phyloP scores from a whole-genome alignment of 2,888 invertebrate species.

The Mantis religiosa region DNA sequence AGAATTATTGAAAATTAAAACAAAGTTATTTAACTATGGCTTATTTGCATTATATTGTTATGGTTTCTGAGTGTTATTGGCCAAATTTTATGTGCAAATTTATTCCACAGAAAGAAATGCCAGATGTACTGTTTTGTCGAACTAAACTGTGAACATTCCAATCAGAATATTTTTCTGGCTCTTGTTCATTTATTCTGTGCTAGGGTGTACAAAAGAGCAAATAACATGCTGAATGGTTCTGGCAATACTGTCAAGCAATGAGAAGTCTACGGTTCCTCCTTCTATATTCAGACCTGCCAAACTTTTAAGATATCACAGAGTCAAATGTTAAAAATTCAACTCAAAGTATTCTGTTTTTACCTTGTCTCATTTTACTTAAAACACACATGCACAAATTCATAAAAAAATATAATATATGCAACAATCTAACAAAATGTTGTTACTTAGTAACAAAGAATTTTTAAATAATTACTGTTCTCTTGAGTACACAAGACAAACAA shows the following conservation, averaged over 20 bases:
- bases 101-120: too few relatives aligned
- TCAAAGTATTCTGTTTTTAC: not conserved
- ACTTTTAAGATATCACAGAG: not conserved
- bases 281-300: not conserved
- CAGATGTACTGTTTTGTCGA: too few relatives aligned
- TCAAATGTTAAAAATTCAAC: not conserved
- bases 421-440: not conserved
- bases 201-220: too few relatives aligned
- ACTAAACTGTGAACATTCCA: too few relatives aligned
- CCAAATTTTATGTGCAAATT: too few relatives aligned
- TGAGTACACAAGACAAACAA: not conserved
- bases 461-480: not conserved
- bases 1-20: too few relatives aligned
- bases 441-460: not conserved
- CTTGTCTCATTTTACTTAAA: not conserved
- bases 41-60: too few relatives aligned
- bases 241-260: not conserved
- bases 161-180: too few relatives aligned
- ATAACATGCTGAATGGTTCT: not conserved
- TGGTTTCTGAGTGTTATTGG: too few relatives aligned
- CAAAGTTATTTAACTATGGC: too few relatives aligned
- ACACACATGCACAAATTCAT: not conserved
- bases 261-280: not conserved
- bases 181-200: too few relatives aligned
- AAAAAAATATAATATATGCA: not conserved